Evolutionary conservation across 2,888 invertebrate species (phyloP).

Genomic region (Saturnia pavonia): DNA sequence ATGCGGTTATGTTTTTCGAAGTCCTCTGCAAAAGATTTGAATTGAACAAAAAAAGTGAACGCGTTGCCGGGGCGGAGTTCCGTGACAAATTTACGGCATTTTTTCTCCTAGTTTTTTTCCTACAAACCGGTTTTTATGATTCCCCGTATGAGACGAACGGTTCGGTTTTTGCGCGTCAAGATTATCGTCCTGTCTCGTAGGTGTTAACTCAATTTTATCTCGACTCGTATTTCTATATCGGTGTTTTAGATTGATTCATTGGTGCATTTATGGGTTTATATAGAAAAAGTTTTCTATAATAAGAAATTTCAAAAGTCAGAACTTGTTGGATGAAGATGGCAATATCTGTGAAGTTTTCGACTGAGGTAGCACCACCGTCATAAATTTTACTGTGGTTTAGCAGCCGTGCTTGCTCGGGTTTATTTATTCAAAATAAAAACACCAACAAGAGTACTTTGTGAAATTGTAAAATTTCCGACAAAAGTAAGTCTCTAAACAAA

Average conservation of each 20-base stretch:
- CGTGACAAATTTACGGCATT: slow-evolving; percentile 67
- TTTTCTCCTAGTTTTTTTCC: slow-evolving; percentile 44
- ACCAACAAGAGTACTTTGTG: too few relatives aligned
- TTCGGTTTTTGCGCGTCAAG: slow-evolving; percentile 42
- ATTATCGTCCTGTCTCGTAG: slow-evolving; percentile 51
- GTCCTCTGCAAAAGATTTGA: background rate
- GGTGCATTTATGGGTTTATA: background rate
- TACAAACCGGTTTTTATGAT: slow-evolving; percentile 40
- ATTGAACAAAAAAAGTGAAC: slow-evolving; percentile 41
- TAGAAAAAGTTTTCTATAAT: background rate
- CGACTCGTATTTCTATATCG: slow-evolving; percentile 21
- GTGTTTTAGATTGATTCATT: slow-evolving; percentile 16
- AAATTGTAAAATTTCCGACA: too few relatives aligned
- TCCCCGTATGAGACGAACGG: slow-evolving; percentile 51
- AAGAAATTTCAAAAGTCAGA: too few relatives aligned
- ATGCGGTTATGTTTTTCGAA: slow-evolving; percentile 19
- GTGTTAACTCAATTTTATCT: slow-evolving; percentile 58
- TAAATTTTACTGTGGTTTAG: too few relatives aligned
- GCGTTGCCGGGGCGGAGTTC: slow-evolving; percentile 39
- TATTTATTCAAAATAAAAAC: too few relatives aligned
- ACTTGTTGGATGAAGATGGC: too few relatives aligned
- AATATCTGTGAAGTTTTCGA: too few relatives aligned
- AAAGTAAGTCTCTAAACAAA: too few relatives aligned
- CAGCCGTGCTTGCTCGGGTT: too few relatives aligned
- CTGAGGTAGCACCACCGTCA: too few relatives aligned